Conservation (phyloP, 1,140 invertebrate species). For the Sipha flava region DNA sequence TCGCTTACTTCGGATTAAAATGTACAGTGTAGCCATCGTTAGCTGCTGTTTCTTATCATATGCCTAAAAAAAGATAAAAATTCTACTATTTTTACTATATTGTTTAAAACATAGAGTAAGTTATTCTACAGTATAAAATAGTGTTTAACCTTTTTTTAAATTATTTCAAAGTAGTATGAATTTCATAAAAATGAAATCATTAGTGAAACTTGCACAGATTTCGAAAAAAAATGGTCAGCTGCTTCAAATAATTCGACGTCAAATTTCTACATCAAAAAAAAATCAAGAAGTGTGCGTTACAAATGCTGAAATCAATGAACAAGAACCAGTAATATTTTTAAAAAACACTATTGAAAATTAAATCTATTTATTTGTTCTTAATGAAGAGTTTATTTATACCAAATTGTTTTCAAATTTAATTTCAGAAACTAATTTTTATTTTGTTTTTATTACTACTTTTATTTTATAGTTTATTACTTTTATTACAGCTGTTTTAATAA, state of each 20-base stretch:
- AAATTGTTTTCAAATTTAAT: too few relatives aligned
- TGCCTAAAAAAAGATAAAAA: too few relatives aligned
- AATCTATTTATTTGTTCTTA: background rate
- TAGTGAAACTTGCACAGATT: background rate
- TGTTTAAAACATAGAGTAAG: too few relatives aligned
- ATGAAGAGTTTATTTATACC: too few relatives aligned
- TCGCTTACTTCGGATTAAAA: background rate
- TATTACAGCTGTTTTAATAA: too few relatives aligned
- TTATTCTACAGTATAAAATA: too few relatives aligned
- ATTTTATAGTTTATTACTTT: too few relatives aligned
- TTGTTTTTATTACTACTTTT: too few relatives aligned
- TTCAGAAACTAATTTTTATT: too few relatives aligned
- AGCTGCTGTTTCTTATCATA: background rate
- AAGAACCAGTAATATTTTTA: slow-evolving; percentile 13
- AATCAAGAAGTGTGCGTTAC: slow-evolving; percentile 24
- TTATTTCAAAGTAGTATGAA: background rate
- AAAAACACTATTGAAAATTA: background rate
- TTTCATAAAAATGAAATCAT: background rate
- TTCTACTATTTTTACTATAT: too few relatives aligned
- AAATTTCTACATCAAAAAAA: slow-evolving; percentile 9
- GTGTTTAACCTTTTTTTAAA: too few relatives aligned
- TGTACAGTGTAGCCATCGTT: background rate
- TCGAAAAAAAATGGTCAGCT: background rate
- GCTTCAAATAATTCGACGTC: background rate
- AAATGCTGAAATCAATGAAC: background rate